These are phyloP conservation scores for Linnaemya tessellans DNA, from an alignment of 2,888 invertebrate species.

Conservation along the genomic window DNA sequence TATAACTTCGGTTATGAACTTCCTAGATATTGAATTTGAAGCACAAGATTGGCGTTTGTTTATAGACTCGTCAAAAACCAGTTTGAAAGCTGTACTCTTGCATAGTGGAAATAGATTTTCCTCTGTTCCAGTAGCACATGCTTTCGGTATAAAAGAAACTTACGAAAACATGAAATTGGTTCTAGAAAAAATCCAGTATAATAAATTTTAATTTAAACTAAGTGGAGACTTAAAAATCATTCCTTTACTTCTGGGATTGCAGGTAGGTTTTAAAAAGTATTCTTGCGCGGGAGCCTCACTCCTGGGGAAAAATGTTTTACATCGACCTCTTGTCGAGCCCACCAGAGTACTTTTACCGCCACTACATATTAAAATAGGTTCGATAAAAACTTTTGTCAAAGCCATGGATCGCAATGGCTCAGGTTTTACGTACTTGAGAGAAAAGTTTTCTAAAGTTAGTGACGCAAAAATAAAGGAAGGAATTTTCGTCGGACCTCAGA, in stretches of 20 bases:
- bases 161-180: constrained; percentile 1
- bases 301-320: constrained; percentile 3
- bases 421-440: too few relatives aligned
- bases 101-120: neutral
- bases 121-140: neutral
- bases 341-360: constrained; percentile 7
- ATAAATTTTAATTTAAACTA: neutral
- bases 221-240: neutral
- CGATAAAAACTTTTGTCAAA: too few relatives aligned
- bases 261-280: neutral
- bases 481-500: too few relatives aligned
- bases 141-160: too few relatives aligned
- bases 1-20: neutral
- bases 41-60: too few relatives aligned
- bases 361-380: constrained; percentile 10
- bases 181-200: constrained; percentile 1
- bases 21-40: too few relatives aligned
- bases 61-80: too few relatives aligned
- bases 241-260: neutral
- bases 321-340: neutral
- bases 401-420: too few relatives aligned
- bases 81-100: too few relatives aligned
- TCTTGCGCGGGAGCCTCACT: neutral
- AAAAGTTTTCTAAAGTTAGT: too few relatives aligned
- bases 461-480: too few relatives aligned